Base-by-base conservation (phyloP, 2,888 invertebrate genomes). In the Dexiosoma caninum region DNA sequence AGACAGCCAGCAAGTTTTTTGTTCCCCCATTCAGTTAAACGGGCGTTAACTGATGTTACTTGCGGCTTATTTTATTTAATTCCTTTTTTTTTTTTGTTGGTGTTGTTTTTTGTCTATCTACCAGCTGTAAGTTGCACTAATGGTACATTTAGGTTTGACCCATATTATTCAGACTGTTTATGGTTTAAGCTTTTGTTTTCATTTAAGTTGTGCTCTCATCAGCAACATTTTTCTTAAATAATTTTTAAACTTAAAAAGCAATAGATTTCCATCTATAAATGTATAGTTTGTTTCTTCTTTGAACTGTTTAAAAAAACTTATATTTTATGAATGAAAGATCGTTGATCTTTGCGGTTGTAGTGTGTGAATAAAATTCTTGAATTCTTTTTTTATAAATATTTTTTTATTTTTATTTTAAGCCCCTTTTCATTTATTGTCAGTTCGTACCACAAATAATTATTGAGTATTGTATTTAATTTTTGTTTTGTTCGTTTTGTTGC, bases 1-100 rank as follows among this genome's bases (percentile, higher is more conserved):
- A 40, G 30, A 12, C 16, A 57, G 71, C 14, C 27, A 55, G 37
- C 5, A 32, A 60, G 23, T 59, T 70, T 69, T 40, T 8, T 35
- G n/a, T n/a, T n/a, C n/a, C n/a, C n/a, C n/a, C n/a, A 64, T 49
- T 53, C 32, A 76, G 32, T 35, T 49, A 75, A 75, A 70, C 75
- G 70, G 75, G 79, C 79, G 79, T 80, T 59, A 80, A 75, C 79
- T 75, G 71, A 71, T 80, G 75, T 76, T 75, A 71, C 80, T 80
- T 75, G 80, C 75, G 80, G 80, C 80, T 80, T 49, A 14, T 27
- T 10, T 35, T 69, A 2, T 44, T 21, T 27, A 27, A 27, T 21
- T n/a, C n/a, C n/a, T n/a, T n/a, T n/a, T n/a, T n/a, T n/a, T n/a
- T n/a, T n/a, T n/a, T n/a, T n/a, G n/a, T n/a, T n/a, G n/a, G n/a